Evolutionary conservation across 2,888 invertebrate genomes (phyloP), one percentile per base, ranked within the genome.

Genomic region (Tinea pellionella): DNA sequence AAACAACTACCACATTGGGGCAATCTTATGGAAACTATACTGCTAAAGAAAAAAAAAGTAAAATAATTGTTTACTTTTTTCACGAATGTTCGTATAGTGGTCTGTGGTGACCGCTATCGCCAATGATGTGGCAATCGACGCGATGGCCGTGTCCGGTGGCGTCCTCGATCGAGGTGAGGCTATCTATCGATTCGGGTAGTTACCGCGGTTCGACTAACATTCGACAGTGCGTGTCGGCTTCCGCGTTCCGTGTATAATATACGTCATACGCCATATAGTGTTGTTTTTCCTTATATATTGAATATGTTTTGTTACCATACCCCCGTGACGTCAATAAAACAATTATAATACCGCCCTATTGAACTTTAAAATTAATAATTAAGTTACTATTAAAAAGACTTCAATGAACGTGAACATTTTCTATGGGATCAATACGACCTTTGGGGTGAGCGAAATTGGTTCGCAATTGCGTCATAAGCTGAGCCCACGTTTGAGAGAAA

Each of bases 201-300:
- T 53, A 24, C 47, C 47, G 47, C 47, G 47, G 47, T 47, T 47
- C 47, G 47, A 9, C 47, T 47, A 19, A 16, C 32, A 32, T 30
- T 57, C 76, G 78, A 68, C 76, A 73, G 71, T 71, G 78, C 80
- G 80, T 78, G 75, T 74, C 77, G 67, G 68, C 77, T 83, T 85
- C 84, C 81, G 79, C 73, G 69, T 78, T 67, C 70, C 62, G 32
- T 57, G 13, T 32, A 19, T 57, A 57, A 30, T 30, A 32, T 32
- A 57, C 57, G 9, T 19, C 6, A n/a, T 30, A 57, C 57, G 57
- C n/a, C n/a, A n/a, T n/a, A n/a, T 57, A 30, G 16, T 15, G 7
- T 7, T 9, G n/a, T 13, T 55, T 55, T 55, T 55, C 55, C 55
- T 55, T 55, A n/a, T 19, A 18, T 4, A 16, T 8, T 13, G 12